These are phyloP conservation scores for Saccopteryx leptura DNA, from an alignment of 2,113 vertebrate species.

Conservation along the genomic window DNA sequence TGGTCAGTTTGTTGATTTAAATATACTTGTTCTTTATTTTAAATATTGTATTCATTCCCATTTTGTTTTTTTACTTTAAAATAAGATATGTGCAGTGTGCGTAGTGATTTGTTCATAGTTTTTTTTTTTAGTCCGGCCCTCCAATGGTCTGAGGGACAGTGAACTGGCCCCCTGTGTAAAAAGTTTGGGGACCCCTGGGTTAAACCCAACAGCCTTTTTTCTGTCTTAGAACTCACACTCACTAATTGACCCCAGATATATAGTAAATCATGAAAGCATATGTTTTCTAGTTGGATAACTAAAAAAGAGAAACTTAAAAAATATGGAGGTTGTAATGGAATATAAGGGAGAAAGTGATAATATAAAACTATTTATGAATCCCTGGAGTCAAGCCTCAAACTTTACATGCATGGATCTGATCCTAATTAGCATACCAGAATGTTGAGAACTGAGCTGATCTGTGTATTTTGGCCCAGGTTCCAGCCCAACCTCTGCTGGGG, in stretches of 20 bases:
- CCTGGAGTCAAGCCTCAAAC: background rate
- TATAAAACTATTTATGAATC: background rate
- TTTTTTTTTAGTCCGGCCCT: too few species aligned
- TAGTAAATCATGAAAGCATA: background rate
- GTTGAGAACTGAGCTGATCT: background rate
- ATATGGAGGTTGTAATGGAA: background rate
- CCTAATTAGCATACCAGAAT: background rate
- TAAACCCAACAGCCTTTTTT: background rate
- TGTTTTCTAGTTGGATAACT: rapidly evolving
- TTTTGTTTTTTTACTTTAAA: too few species aligned
- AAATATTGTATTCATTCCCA: too few species aligned
- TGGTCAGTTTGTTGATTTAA: too few species aligned
- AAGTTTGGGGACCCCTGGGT: too few species aligned
- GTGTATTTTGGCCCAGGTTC: background rate
- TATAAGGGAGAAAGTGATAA: background rate
- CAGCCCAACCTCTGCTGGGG: background rate
- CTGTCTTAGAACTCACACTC: background rate
- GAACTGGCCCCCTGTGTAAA: too few species aligned
- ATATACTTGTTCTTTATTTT: too few species aligned
- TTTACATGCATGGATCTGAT: background rate
- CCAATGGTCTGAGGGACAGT: too few species aligned
- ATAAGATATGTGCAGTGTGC: too few species aligned
- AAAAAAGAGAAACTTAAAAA: background rate
- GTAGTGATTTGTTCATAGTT: too few species aligned
- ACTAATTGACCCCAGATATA: background rate